phyloP scores from a whole-genome alignment of 2,888 invertebrate genomes.

The Sisyra terminalis region DNA sequence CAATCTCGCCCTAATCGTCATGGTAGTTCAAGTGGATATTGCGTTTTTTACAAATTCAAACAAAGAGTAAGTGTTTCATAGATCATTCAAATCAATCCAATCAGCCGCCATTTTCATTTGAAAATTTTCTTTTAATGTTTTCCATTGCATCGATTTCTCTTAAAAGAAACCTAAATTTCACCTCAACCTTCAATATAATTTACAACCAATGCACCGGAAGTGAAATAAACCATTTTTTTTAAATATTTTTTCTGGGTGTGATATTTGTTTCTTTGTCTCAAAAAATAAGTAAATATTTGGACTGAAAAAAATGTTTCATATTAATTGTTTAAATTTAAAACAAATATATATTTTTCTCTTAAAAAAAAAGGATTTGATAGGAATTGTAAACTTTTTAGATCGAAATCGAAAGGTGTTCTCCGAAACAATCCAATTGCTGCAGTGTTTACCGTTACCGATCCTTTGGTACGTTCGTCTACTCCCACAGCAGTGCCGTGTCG shows the following conservation, averaged over 20 bases:
- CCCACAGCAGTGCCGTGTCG: conserved; percentile 32
- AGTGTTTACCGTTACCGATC: not conserved
- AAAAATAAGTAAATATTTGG: not conserved
- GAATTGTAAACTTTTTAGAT: conserved; percentile 1
- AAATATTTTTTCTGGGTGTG: not conserved
- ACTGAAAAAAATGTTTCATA: not conserved
- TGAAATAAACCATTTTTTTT: not conserved
- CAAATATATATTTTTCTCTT: not conserved
- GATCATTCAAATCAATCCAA: too few species aligned
- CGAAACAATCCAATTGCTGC: conserved; percentile 8
- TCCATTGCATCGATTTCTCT: too few species aligned
- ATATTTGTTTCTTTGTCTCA: not conserved
- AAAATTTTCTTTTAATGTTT: too few species aligned
- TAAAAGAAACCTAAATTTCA: too few species aligned
- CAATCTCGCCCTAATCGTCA: too few species aligned
- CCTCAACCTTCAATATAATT: too few species aligned
- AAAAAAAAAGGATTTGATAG: not conserved
- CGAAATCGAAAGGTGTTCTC: conserved; percentile 1
- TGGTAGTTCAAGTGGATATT: too few species aligned
- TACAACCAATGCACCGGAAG: too few species aligned
- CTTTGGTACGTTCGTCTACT: conserved; percentile 5
- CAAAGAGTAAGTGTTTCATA: too few species aligned
- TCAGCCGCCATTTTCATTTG: too few species aligned
- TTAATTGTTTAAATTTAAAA: not conserved
- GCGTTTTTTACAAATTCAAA: too few species aligned